phyloP scores from a whole-genome alignment of 1,140 invertebrate genomes.

The Drosophila aff. region DNA sequence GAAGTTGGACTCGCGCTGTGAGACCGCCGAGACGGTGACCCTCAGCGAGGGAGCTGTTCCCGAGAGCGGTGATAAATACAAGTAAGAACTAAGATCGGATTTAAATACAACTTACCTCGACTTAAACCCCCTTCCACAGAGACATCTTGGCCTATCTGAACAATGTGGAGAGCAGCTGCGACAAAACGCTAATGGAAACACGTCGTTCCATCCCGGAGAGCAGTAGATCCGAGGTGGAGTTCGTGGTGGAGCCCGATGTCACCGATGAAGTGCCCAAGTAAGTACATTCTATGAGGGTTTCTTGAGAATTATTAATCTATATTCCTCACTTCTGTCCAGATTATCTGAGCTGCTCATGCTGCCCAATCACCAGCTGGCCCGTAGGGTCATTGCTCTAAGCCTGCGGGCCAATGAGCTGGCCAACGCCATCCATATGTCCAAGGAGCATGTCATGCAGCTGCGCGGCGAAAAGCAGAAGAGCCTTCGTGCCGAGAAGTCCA shows the following conservation, averaged over 20 bases:
- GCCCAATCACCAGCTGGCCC: slow-evolving; percentile 83
- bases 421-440: slow-evolving; percentile 83
- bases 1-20: slow-evolving; percentile 64
- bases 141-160: slow-evolving; percentile 83
- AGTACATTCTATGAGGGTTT: not conserved
- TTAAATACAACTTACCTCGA: too few relatives aligned
- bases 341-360: slow-evolving; percentile 81
- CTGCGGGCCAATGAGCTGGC: slow-evolving; percentile 83
- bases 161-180: slow-evolving; percentile 83
- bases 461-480: slow-evolving; percentile 78
- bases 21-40: slow-evolving; percentile 58
- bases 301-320: too few relatives aligned
- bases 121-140: slow-evolving; percentile 24
- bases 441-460: slow-evolving; percentile 78
- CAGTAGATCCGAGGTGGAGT: slow-evolving; percentile 80
- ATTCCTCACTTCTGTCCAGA: slow-evolving; percentile 9
- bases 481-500: slow-evolving; percentile 74
- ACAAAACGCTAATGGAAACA: slow-evolving; percentile 80
- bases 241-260: slow-evolving; percentile 80
- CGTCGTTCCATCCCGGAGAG: slow-evolving; percentile 77
- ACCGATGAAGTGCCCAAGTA: slow-evolving; percentile 84
- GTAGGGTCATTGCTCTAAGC: slow-evolving; percentile 75
- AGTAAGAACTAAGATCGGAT: slow-evolving; percentile 37
- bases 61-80: slow-evolving; percentile 78
- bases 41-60: slow-evolving; percentile 44